These are phyloP conservation scores for Danio jaintianensis DNA, from an alignment of 2,797 vertebrate species.

Conservation along the genomic window DNA sequence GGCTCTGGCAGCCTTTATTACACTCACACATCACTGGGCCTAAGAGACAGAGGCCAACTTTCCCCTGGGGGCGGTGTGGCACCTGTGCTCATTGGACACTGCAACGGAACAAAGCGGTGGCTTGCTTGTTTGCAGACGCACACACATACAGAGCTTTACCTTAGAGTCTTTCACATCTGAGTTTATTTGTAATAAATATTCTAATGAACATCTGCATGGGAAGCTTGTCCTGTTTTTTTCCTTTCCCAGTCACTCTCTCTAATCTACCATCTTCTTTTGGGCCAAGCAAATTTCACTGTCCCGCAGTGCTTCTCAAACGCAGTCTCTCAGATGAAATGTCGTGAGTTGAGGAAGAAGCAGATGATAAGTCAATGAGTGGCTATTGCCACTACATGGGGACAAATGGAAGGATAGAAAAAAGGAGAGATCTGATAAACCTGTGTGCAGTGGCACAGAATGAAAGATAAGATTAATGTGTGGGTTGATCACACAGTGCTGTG, in stretches of 20 bases:
- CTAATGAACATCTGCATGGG: conserved; percentile 72
- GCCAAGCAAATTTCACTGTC: conserved; percentile 25
- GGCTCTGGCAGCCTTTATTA: conserved; percentile 42
- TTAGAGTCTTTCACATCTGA: conserved; percentile 62
- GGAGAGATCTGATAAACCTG: conserved; percentile 43
- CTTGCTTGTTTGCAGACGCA: conserved; percentile 36
- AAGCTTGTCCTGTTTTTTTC: conserved; percentile 30
- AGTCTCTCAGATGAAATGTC: conserved; percentile 8
- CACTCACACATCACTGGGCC: conserved; percentile 51
- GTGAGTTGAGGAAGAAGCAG: conserved; percentile 22
- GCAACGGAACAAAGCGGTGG: conserved; percentile 61
- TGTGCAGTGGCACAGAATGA: conserved; percentile 51
- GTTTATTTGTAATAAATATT: conserved; percentile 72
- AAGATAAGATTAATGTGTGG: conserved; percentile 62
- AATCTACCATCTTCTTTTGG: conserved; percentile 31
- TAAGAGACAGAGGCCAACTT: conserved; percentile 45
- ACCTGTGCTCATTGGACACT: conserved; percentile 65
- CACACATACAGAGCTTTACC: neutral
- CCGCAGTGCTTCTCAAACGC: conserved; percentile 10
- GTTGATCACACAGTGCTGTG: conserved; percentile 49
- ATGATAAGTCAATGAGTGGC: conserved; percentile 30
- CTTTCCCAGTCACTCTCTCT: neutral
- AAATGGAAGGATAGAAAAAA: conserved; percentile 19
- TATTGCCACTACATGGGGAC: conserved; percentile 37
- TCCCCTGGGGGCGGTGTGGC: conserved; percentile 58